phyloP scores from a whole-genome alignment of 1,140 invertebrate genomes.

The Drosophila nebulosa region DNA sequence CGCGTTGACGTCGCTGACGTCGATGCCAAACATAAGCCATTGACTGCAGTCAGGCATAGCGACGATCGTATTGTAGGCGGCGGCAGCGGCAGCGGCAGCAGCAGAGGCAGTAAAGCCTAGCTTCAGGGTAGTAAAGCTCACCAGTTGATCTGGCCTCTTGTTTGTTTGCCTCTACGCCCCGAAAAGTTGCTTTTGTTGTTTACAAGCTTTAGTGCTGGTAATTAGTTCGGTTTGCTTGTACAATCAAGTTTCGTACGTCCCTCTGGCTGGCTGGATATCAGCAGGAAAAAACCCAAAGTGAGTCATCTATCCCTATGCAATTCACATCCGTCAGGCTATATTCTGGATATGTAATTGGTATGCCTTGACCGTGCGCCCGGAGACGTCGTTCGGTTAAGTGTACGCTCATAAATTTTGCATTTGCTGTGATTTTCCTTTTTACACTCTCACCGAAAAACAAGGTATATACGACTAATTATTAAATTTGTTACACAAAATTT shows the following conservation, averaged over 20 bases:
- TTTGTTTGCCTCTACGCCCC: no score
- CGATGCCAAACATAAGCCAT: neutral
- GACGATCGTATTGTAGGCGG: neutral
- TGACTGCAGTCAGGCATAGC: neutral
- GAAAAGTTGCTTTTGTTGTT: slow-evolving; percentile 15
- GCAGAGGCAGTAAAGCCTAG: no score
- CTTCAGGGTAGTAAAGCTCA: slow-evolving; percentile 18
- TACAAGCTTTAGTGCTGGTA: slow-evolving; percentile 7
- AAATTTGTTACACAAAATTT: no score
- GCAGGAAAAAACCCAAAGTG: slow-evolving; percentile 2
- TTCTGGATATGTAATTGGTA: slow-evolving; percentile 50
- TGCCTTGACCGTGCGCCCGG: slow-evolving; percentile 60
- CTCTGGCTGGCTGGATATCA: neutral
- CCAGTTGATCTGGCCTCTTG: slow-evolving; percentile 10
- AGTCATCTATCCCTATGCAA: slow-evolving; percentile 21
- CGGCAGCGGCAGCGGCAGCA: slow-evolving; percentile 13
- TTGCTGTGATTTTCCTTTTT: slow-evolving; percentile 66
- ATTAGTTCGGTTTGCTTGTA: slow-evolving; percentile 9
- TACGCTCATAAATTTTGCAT: slow-evolving; percentile 70
- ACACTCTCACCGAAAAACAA: neutral
- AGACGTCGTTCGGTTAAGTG: slow-evolving; percentile 63
- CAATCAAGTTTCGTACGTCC: no score
- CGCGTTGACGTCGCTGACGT: neutral
- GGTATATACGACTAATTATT: neutral
- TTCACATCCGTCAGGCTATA: slow-evolving; percentile 49